These are phyloP conservation scores for Hemiscyllium ocellatum DNA, from an alignment of 2,113 vertebrate species.

Conservation along the genomic window DNA sequence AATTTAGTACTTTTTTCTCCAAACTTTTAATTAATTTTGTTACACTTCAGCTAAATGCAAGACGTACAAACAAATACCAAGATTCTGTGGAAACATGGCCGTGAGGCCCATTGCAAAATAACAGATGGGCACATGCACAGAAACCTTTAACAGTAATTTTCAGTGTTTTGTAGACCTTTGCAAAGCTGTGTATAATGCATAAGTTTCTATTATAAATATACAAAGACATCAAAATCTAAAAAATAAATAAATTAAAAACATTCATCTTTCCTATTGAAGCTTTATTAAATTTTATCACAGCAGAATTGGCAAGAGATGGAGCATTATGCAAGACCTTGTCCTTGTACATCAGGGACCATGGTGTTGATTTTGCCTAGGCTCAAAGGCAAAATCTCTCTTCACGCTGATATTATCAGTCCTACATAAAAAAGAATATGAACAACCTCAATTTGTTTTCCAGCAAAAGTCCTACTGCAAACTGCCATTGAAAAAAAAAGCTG, in stretches of 20 bases:
- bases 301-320: background rate
- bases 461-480: background rate
- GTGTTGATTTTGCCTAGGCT: slow-evolving; percentile 20
- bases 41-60: slow-evolving; percentile 8
- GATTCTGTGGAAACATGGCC: background rate
- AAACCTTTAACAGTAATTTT: background rate
- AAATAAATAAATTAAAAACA: slow-evolving; percentile 41
- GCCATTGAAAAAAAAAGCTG: background rate
- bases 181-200: background rate
- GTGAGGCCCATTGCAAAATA: background rate
- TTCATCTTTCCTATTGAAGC: slow-evolving; percentile 45
- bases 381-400: slow-evolving; percentile 34
- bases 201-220: slow-evolving; percentile 17
- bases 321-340: background rate
- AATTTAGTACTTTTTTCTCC: background rate
- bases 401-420: slow-evolving; percentile 25
- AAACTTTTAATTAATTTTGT: background rate
- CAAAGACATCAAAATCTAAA: background rate
- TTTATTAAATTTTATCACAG: slow-evolving; percentile 19
- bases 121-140: background rate
- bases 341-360: slow-evolving; percentile 2
- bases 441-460: slow-evolving; percentile 34
- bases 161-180: background rate
- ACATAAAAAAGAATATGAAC: slow-evolving; percentile 34
- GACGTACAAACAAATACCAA: background rate